phyloP scores from a whole-genome alignment of 2,113 vertebrate genomes.

The Vombatus ursinus region DNA sequence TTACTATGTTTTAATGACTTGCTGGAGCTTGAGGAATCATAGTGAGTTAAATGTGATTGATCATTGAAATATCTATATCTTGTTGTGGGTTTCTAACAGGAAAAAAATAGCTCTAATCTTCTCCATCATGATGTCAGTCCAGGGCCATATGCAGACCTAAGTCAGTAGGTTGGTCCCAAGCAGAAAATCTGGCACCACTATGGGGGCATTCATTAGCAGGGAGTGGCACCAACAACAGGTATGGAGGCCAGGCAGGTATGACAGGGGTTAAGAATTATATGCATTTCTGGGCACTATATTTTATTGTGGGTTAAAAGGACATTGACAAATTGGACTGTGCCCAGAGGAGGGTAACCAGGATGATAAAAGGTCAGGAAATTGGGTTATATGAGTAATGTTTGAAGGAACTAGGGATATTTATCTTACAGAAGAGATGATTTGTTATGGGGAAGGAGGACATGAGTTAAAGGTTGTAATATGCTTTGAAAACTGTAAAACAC shows the following conservation, averaged over 20 bases:
- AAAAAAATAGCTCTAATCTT: background rate
- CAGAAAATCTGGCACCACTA: background rate
- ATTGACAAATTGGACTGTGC: background rate
- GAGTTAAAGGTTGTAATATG: background rate
- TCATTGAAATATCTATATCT: background rate
- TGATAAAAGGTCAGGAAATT: background rate
- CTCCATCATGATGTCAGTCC: background rate
- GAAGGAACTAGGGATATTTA: background rate
- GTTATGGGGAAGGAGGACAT: background rate
- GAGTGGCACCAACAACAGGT: background rate
- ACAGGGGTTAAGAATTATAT: background rate
- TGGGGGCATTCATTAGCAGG: background rate
- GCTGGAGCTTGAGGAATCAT: background rate
- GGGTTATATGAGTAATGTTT: background rate
- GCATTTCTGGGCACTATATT: background rate
- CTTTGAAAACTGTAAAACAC: background rate
- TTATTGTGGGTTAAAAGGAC: background rate
- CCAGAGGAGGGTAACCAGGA: background rate
- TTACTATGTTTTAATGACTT: constrained; percentile 31
- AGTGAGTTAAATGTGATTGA: background rate
- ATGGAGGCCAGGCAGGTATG: background rate
- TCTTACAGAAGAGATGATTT: background rate
- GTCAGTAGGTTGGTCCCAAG: background rate
- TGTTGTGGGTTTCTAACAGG: background rate
- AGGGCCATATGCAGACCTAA: background rate